Base-by-base conservation (phyloP, 2,888 invertebrate genomes). In the Zelleria hepariella region DNA sequence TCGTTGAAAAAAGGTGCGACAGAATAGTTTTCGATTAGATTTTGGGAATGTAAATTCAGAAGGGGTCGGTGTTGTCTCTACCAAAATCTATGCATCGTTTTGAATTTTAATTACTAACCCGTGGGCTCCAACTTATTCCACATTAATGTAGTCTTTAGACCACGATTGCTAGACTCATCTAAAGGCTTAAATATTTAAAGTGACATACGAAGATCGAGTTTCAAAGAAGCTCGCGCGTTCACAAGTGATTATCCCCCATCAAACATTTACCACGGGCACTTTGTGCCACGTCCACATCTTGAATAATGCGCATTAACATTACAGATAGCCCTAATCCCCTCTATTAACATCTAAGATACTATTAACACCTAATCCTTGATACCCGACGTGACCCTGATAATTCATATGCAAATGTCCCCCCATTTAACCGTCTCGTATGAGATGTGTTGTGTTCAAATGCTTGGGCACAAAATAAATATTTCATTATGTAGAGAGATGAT, bases 361-460 rank as follows among this genome's bases (percentile, higher is more conserved):
- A 83, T 84, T 82, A 83, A 76, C 83, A 79, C 79, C 69, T 80
- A 78, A 82, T 82, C 79, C 77, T 73, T 81, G 74, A 78, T 42
- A 42, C 67, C 64, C 66, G 71, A 67, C 69, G 73, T 78, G 78
- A 80, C 82, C 81, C 32, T 77, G 67, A 68, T n/a, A 75, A 76
- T 81, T 82, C 78, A 73, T 80, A 85, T 83, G 83, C 76, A 78
- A 84, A 85, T 85, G 76, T 70, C 75, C 77, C 77, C 78, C 82
- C 78, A 81, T 80, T 80, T 20, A 27, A 47, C n/a, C 6, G 53
- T 53, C 32, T 32, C 53, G 6, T 15, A 53, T 49, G 49, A 49
- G 49, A 42, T 42, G 4, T 15, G 32, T 15, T 42, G 32, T 42
- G 15, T 42, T 42, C 32, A 42, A 42, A 42, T n/a, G 32, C 32